Evolutionary conservation across 1,140 invertebrate species (phyloP).

Genomic region (Holotrichia oblita): DNA sequence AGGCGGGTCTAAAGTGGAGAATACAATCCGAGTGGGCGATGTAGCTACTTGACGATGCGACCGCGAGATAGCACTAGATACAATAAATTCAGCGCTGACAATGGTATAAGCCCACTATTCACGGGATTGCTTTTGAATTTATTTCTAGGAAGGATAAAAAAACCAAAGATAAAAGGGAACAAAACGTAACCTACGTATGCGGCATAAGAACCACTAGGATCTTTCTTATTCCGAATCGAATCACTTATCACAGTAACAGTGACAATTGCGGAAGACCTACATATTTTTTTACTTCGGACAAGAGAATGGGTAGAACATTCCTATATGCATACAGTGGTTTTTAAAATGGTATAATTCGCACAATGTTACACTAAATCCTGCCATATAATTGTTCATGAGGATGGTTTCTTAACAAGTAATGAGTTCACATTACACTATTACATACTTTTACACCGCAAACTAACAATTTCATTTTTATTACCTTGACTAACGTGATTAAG

Average conservation of each 20-base stretch:
- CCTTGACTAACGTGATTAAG: slow-evolving; percentile 21
- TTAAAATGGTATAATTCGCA: no score
- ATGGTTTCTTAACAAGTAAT: slow-evolving; percentile 28
- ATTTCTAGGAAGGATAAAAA: slow-evolving; percentile 33
- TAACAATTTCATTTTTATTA: slow-evolving; percentile 39
- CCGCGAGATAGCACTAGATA: slow-evolving; percentile 38
- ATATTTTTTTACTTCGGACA: slow-evolving; percentile 3
- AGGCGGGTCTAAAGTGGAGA: slow-evolving; percentile 37
- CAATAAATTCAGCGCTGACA: slow-evolving; percentile 35
- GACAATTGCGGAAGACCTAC: slow-evolving; percentile 18
- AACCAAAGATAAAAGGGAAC: slow-evolving; percentile 15
- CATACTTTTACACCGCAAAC: slow-evolving; percentile 40
- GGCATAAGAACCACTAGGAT: background rate
- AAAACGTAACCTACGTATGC: slow-evolving; percentile 11
- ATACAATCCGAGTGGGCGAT: slow-evolving; percentile 40
- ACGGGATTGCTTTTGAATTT: slow-evolving; percentile 36
- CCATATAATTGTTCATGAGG: slow-evolving; percentile 12
- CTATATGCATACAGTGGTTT: background rate
- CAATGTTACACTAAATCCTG: background rate
- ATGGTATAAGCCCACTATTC: slow-evolving; percentile 39
- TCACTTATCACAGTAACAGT: slow-evolving; percentile 17
- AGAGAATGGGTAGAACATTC: background rate
- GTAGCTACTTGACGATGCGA: slow-evolving; percentile 39
- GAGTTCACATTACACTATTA: slow-evolving; percentile 40
- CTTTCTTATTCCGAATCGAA: slow-evolving; percentile 24